Percentiles rank a stretch among this genome's conserved stretches.
Conservation (phyloP, 2,888 invertebrate genomes). For the Rhagonycha fulva region DNA sequence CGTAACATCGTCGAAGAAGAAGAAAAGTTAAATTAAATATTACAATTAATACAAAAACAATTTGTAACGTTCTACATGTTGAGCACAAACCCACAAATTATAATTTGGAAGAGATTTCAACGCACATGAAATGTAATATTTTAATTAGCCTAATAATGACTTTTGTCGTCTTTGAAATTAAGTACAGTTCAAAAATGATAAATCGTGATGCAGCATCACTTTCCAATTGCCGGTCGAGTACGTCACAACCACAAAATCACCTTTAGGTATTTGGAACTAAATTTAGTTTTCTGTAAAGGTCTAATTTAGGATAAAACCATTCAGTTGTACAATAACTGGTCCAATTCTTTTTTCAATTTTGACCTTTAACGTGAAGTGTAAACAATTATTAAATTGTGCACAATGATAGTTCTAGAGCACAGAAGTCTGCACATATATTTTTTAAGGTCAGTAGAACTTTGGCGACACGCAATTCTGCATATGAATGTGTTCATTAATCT, state of each 20-base stretch:
- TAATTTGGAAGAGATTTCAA: neutral
- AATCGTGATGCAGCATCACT: neutral
- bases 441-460: constrained; percentile 32
- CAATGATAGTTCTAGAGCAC: neutral
- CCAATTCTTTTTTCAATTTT: neutral
- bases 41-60: neutral
- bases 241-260: neutral
- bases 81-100: neutral
- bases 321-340: neutral
- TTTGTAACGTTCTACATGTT: neutral
- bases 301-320: neutral
- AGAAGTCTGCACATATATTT: constrained; percentile 9
- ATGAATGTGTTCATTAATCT: constrained; percentile 20
- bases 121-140: neutral
- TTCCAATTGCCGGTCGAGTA: neutral
- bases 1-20: neutral
- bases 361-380: neutral
- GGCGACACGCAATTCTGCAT: constrained; percentile 28
- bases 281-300: neutral
- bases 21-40: neutral
- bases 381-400: neutral
- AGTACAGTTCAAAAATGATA: neutral
- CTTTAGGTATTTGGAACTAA: neutral
- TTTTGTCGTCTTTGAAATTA: neutral
- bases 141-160: neutral